These are phyloP conservation scores for Propithecus perrieri DNA, from an alignment of 2,797 vertebrate species.

Conservation along the genomic window DNA sequence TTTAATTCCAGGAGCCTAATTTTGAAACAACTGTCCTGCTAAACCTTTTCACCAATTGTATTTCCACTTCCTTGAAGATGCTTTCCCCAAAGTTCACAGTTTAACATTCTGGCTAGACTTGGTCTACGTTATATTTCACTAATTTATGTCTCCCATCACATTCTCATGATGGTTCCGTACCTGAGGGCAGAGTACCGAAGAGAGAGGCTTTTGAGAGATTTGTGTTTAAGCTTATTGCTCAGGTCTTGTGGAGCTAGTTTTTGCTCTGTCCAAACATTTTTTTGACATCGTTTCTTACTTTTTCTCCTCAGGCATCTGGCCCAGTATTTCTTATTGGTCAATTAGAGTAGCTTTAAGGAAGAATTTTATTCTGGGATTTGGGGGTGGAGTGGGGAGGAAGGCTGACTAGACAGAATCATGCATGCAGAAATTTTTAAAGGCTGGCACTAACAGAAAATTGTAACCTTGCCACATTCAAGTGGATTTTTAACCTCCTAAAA, in stretches of 20 bases:
- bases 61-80: background rate
- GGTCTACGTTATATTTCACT: background rate
- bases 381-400: background rate
- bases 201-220: background rate
- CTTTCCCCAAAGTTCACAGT: background rate
- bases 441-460: background rate
- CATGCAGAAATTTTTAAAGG: background rate
- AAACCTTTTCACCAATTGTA: background rate
- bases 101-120: background rate
- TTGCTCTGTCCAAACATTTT: background rate
- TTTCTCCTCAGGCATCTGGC: background rate
- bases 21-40: background rate
- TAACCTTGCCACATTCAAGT: background rate
- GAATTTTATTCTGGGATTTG: background rate
- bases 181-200: background rate
- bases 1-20: background rate
- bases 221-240: background rate
- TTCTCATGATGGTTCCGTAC: background rate
- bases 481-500: constrained; percentile 55
- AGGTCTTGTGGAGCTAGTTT: background rate
- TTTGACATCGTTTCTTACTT: background rate
- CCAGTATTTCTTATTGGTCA: background rate
- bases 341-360: background rate
- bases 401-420: background rate
- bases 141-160: background rate